Percentiles rank a stretch among this genome's conserved stretches.
These are phyloP conservation scores for Leptonema lineaticorne DNA, from an alignment of 1,140 invertebrate genomes.

Conservation along the genomic window DNA sequence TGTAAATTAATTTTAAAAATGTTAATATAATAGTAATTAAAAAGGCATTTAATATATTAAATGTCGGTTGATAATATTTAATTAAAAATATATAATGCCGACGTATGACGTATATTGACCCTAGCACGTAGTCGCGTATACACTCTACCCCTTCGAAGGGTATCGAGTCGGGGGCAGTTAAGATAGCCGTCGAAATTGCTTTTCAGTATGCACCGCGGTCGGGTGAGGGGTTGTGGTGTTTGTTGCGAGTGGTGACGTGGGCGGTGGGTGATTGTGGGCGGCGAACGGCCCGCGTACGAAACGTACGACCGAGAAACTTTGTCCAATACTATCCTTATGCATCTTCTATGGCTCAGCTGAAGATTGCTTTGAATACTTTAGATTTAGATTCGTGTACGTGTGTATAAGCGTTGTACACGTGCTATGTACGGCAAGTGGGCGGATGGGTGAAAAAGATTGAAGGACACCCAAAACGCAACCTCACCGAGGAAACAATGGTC, in stretches of 20 bases:
- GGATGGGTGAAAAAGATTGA: not conserved
- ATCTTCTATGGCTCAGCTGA: slow-evolving; percentile 30
- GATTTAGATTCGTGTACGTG: not conserved
- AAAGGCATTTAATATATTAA: too few species aligned
- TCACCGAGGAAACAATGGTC: not conserved
- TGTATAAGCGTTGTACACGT: not conserved
- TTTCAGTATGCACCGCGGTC: slow-evolving; percentile 43
- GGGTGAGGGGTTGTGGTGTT: slow-evolving; percentile 21
- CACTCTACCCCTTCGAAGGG: not conserved
- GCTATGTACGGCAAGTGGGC: not conserved
- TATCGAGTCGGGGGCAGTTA: slow-evolving; percentile 49
- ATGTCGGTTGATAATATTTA: too few species aligned
- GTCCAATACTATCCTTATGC: slow-evolving; percentile 32
- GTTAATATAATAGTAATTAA: too few species aligned
- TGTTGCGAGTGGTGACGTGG: slow-evolving; percentile 1
- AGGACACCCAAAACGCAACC: not conserved
- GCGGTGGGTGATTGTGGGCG: slow-evolving; percentile 2
- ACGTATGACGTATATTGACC: too few species aligned
- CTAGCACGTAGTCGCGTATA: slow-evolving; percentile 44
- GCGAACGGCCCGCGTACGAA: not conserved
- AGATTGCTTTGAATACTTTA: slow-evolving; percentile 31
- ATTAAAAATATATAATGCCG: too few species aligned
- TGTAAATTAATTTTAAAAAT: too few species aligned
- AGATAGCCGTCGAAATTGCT: slow-evolving; percentile 43
- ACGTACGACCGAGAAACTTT: slow-evolving; percentile 25